Conservation (phyloP, 2,888 invertebrate species). For the Bombylius discolor region DNA sequence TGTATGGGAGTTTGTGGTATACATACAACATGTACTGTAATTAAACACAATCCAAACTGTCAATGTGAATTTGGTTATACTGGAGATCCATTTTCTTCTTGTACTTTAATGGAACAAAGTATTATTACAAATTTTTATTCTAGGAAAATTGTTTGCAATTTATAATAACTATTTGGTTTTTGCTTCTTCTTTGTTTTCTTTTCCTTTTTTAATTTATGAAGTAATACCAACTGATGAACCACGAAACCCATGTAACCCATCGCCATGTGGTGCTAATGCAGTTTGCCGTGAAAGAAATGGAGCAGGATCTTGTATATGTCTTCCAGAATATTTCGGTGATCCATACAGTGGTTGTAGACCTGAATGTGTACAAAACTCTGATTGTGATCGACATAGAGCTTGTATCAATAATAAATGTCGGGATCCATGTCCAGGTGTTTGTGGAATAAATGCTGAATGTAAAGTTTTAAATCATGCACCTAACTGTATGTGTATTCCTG, state of each 20-base stretch:
- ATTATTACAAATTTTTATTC: conserved; percentile 15
- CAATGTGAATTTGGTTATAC: conserved; percentile 60
- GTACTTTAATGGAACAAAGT: conserved; percentile 44
- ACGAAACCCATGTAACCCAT: conserved; percentile 61
- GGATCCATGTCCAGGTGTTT: conserved; percentile 64
- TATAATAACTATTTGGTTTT: too few species aligned
- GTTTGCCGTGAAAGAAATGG: conserved; percentile 61
- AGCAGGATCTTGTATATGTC: conserved; percentile 63
- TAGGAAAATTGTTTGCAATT: too few species aligned
- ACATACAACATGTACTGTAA: conserved; percentile 58
- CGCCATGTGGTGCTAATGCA: conserved; percentile 69
- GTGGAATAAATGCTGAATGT: conserved; percentile 66
- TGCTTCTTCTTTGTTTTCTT: background rate
- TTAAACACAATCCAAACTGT: conserved; percentile 67
- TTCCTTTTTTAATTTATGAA: conserved; percentile 12
- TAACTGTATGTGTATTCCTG: conserved; percentile 59
- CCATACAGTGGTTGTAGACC: conserved; percentile 67
- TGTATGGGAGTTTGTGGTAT: conserved; percentile 66
- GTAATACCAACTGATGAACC: conserved; percentile 41
- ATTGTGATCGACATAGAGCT: conserved; percentile 55
- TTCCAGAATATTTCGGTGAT: conserved; percentile 62
- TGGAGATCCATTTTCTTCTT: conserved; percentile 64
- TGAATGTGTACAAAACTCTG: conserved; percentile 67
- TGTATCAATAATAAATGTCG: conserved; percentile 67
- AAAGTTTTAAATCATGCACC: conserved; percentile 62